Conservation (phyloP, 2,797 vertebrate genomes). For the Oreortyx pictus region DNA sequence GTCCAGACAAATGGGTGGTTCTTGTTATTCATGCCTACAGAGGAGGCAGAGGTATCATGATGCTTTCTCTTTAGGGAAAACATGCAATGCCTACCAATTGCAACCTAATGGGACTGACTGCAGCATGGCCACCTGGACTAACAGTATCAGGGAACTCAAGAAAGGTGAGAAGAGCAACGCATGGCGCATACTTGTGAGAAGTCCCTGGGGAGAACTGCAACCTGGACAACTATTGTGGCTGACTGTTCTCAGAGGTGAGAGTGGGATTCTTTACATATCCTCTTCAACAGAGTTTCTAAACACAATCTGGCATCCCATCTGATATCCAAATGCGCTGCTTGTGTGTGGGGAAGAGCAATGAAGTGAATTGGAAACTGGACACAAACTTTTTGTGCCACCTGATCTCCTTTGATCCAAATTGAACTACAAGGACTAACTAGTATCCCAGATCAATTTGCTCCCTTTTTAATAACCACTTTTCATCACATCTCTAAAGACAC, state of each 20-base stretch:
- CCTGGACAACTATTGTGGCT: not conserved
- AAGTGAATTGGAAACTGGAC: not conserved
- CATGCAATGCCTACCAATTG: not conserved
- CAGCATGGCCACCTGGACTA: not conserved
- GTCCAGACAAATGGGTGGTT: not conserved
- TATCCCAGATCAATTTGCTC: not conserved
- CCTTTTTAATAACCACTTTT: not conserved
- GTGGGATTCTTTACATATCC: not conserved
- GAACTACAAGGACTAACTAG: not conserved
- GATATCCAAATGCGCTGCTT: not conserved
- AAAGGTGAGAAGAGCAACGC: not conserved
- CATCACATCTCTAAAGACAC: not conserved
- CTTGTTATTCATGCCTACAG: not conserved
- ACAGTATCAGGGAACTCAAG: not conserved
- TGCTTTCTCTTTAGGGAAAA: not conserved
- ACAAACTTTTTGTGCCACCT: not conserved
- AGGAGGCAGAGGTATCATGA: not conserved
- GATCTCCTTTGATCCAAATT: not conserved
- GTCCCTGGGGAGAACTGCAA: not conserved
- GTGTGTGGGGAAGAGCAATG: not conserved
- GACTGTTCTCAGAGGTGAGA: not conserved
- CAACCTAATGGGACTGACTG: not conserved
- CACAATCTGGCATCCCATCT: not conserved
- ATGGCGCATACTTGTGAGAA: not conserved
- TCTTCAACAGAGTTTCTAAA: not conserved